phyloP scores from a whole-genome alignment of 2,888 invertebrate genomes.

The Rugalucina vietnamica region DNA sequence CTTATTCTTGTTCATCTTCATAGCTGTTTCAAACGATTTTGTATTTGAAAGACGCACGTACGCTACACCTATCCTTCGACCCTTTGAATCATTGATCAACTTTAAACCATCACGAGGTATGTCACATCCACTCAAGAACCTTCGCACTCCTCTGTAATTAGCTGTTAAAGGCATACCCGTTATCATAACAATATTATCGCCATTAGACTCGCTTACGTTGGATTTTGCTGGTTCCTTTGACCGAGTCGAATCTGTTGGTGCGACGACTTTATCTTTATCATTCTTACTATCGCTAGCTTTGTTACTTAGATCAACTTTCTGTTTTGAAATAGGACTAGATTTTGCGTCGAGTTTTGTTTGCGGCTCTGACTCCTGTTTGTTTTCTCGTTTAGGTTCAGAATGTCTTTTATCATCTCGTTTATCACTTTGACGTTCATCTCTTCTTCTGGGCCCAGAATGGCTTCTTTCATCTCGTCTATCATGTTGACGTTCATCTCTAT shows the following conservation, averaged over 20 bases:
- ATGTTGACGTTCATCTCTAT: background rate
- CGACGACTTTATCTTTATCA: no score
- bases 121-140: slow-evolving; percentile 91
- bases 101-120: slow-evolving; percentile 94
- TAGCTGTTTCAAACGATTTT: slow-evolving; percentile 89
- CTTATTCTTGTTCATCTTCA: slow-evolving; percentile 87
- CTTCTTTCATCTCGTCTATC: background rate
- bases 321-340: background rate
- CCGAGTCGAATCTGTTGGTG: no score
- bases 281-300: no score
- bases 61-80: slow-evolving; percentile 90
- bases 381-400: no score
- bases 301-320: background rate
- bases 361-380: no score
- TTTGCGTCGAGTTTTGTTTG: no score
- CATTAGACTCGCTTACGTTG: no score
- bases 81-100: slow-evolving; percentile 92
- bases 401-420: no score
- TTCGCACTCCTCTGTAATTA: slow-evolving; percentile 91
- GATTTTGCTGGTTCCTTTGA: no score
- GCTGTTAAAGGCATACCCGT: slow-evolving; percentile 87
- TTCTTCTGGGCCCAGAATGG: no score
- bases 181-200: slow-evolving; percentile 42
- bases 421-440: no score
- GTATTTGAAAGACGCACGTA: slow-evolving; percentile 91